A percentile compares a stretch with the other conserved stretches of the same genome.
These are phyloP conservation scores for Pseudococcus longispinus DNA, from an alignment of 2,888 invertebrate genomes.

Conservation along the genomic window DNA sequence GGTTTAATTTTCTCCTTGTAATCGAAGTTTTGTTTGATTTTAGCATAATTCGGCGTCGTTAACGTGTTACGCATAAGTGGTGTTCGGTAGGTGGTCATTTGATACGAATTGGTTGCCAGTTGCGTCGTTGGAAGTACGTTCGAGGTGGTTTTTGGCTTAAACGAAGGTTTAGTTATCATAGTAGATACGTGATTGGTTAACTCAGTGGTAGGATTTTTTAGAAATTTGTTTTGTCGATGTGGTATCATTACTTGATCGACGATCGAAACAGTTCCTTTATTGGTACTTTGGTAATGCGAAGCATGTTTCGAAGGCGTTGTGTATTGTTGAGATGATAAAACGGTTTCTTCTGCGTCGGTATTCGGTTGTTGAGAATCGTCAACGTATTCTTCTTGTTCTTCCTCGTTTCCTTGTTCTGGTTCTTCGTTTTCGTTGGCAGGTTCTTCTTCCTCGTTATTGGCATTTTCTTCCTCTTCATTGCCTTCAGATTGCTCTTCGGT, in stretches of 20 bases:
- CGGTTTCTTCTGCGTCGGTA: conserved; percentile 57
- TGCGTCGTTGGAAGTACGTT: not conserved
- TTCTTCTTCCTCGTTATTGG: conserved; percentile 50
- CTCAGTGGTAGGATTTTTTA: conserved; percentile 23
- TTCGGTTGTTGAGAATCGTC: conserved; percentile 64
- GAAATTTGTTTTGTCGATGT: conserved; percentile 47
- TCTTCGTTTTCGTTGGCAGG: conserved; percentile 57
- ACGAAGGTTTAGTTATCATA: not conserved
- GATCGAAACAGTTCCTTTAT: not conserved
- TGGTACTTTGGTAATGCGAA: not conserved
- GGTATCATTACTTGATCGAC: conserved; percentile 50
- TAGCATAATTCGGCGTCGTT: not conserved
- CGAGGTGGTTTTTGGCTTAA: not conserved
- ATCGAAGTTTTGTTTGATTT: not conserved
- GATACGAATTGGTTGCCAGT: not conserved
- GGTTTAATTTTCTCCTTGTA: conserved; percentile 37
- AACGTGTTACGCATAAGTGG: not conserved
- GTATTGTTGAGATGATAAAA: conserved; percentile 64
- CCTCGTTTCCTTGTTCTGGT: conserved; percentile 34
- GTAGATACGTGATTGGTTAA: not conserved
- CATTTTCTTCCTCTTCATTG: conserved; percentile 51
- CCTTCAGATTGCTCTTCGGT: conserved; percentile 53
- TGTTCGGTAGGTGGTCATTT: conserved; percentile 11
- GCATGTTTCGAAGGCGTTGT: conserved; percentile 60
- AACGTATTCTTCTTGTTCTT: conserved; percentile 61